Evolutionary conservation across 2,888 invertebrate genomes (phyloP).

Genomic region (Amphipoea oculea): DNA sequence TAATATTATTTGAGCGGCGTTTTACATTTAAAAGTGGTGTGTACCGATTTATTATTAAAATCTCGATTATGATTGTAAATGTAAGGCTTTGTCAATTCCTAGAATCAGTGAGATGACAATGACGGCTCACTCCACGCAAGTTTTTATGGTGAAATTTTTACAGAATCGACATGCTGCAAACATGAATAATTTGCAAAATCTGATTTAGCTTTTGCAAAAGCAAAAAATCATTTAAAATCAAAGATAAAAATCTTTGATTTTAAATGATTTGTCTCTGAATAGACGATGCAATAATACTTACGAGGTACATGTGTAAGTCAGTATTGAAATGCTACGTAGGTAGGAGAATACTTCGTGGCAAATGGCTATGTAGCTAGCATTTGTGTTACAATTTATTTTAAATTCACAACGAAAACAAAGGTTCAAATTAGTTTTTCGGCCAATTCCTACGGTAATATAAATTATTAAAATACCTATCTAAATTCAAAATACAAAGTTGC

Average conservation of each 20-base stretch:
- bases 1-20: constrained; percentile 19
- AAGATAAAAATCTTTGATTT: not conserved
- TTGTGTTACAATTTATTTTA: not conserved
- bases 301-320: not conserved
- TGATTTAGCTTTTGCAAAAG: not conserved
- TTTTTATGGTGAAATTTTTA: not conserved
- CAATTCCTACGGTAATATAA: not conserved
- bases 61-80: not conserved
- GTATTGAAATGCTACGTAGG: not conserved
- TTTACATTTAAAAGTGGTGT: not conserved
- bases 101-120: not conserved
- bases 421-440: too few species aligned
- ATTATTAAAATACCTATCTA: not conserved
- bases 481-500: constrained; percentile 24
- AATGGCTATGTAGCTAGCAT: not conserved
- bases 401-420: not conserved
- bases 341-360: not conserved
- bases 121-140: not conserved
- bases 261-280: not conserved
- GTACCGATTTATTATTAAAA: not conserved
- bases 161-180: not conserved
- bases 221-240: too few species aligned
- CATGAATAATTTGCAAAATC: not conserved
- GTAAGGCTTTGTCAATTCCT: not conserved
- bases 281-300: too few species aligned